phyloP scores from a whole-genome alignment of 2,113 vertebrate species.

The Panurus biarmicus region DNA sequence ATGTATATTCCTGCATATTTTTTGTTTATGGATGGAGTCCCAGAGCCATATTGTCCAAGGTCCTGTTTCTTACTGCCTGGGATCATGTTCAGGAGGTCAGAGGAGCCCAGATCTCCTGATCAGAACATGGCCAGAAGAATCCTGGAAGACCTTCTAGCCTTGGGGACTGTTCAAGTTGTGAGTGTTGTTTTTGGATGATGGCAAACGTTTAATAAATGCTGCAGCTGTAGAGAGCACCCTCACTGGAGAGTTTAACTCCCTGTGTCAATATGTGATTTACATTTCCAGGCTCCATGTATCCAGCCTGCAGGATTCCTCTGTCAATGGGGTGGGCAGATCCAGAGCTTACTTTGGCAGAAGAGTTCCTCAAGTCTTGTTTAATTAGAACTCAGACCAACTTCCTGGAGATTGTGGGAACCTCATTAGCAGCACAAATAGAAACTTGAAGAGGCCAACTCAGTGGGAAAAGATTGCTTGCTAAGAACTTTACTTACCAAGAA shows the following conservation, averaged over 20 bases:
- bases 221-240: slow-evolving; percentile 46
- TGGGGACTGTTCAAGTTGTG: not conserved
- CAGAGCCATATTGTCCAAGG: not conserved
- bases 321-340: slow-evolving; percentile 30
- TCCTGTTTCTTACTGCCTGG: not conserved
- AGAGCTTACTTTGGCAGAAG: slow-evolving; percentile 48
- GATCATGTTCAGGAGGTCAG: not conserved
- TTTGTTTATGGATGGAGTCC: not conserved
- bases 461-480: slow-evolving; percentile 54
- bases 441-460: slow-evolving; percentile 47
- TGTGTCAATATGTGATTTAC: slow-evolving; percentile 12
- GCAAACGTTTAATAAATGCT: slow-evolving; percentile 30
- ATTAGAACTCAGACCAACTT: slow-evolving; percentile 54
- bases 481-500: slow-evolving; percentile 53
- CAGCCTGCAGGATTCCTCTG: not conserved
- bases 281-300: slow-evolving; percentile 3
- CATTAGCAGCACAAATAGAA: slow-evolving; percentile 55
- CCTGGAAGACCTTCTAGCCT: not conserved
- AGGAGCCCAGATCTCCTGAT: not conserved
- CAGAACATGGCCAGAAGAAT: not conserved
- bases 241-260: not conserved
- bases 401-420: slow-evolving; percentile 59
- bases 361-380: slow-evolving; percentile 37
- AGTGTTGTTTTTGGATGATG: slow-evolving; percentile 40
- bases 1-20: not conserved